A percentile compares a stretch with the other conserved stretches of the same genome.
These are phyloP conservation scores for Schizopygopsis pylzovi DNA, from an alignment of 2,797 vertebrate species.

Conservation along the genomic window DNA sequence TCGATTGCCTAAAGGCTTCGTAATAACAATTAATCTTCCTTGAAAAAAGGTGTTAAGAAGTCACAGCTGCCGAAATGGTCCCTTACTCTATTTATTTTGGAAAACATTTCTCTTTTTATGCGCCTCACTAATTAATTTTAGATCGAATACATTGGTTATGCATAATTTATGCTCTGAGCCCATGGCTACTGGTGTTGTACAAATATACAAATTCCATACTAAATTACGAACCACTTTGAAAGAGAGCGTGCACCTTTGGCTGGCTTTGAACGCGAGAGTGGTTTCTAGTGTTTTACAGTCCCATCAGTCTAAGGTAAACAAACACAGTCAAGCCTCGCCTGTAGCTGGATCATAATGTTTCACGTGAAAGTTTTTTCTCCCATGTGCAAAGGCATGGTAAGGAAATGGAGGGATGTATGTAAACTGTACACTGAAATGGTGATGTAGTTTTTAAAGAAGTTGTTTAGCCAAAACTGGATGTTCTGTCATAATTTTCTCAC, in stretches of 20 bases:
- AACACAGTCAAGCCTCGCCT: slow-evolving; percentile 63
- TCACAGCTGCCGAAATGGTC: slow-evolving; percentile 73
- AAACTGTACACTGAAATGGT: background rate
- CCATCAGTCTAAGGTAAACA: slow-evolving; percentile 74
- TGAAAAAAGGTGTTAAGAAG: slow-evolving; percentile 70
- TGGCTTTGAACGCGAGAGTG: slow-evolving; percentile 62
- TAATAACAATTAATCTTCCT: slow-evolving; percentile 80
- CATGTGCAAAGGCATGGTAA: no score
- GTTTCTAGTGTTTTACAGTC: slow-evolving; percentile 62
- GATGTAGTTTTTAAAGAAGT: background rate
- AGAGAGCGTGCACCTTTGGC: slow-evolving; percentile 66
- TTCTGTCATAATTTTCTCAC: background rate
- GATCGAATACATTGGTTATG: slow-evolving; percentile 80
- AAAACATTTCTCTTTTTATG: slow-evolving; percentile 67
- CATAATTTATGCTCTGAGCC: slow-evolving; percentile 79
- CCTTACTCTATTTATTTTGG: slow-evolving; percentile 73
- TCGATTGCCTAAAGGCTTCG: slow-evolving; percentile 76
- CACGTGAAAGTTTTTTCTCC: slow-evolving; percentile 2
- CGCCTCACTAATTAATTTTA: slow-evolving; percentile 79
- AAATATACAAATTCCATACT: slow-evolving; percentile 79
- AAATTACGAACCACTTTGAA: slow-evolving; percentile 73
- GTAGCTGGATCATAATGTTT: slow-evolving; percentile 62
- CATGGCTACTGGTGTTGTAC: slow-evolving; percentile 77
- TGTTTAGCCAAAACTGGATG: background rate
- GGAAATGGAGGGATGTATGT: background rate